phyloP scores from a whole-genome alignment of 2,888 invertebrate species.

The Strigamia transsilvanica region DNA sequence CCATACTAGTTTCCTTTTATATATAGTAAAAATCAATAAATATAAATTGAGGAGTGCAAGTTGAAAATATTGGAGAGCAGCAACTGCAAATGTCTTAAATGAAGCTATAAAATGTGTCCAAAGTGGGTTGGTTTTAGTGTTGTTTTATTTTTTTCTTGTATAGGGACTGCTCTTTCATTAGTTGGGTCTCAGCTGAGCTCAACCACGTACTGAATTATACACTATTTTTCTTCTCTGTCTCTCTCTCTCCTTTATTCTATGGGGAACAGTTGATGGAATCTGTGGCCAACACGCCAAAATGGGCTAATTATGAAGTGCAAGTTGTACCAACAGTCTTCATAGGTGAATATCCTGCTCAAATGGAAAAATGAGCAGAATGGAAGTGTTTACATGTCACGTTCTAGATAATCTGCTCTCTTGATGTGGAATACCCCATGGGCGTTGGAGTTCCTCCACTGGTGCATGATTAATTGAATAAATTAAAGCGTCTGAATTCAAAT shows the following conservation, averaged over 20 bases:
- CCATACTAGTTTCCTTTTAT: too few species aligned
- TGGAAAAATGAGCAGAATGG: not conserved
- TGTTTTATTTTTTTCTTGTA: not conserved
- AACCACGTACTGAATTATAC: constrained; percentile 33
- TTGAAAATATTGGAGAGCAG: not conserved
- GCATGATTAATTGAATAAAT: too few species aligned
- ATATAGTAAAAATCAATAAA: too few species aligned
- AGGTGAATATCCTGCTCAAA: not conserved
- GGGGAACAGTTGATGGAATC: constrained; percentile 39
- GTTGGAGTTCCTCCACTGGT: too few species aligned
- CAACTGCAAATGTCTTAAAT: constrained; percentile 29
- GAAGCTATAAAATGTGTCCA: constrained; percentile 39
- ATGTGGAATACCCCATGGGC: too few species aligned
- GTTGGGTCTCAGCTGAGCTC: constrained; percentile 45
- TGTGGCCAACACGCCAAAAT: constrained; percentile 32
- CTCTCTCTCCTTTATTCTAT: not conserved
- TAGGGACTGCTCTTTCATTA: constrained; percentile 34
- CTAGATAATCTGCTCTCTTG: too few species aligned
- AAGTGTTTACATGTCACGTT: too few species aligned
- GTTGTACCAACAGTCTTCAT: not conserved
- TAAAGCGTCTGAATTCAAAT: too few species aligned
- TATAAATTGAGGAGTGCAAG: too few species aligned
- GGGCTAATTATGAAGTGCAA: constrained; percentile 19
- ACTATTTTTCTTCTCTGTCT: constrained; percentile 2
- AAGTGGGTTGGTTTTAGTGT: constrained; percentile 42